Evolutionary conservation across 2,113 vertebrate species (phyloP).

Genomic region (Urocolius indicus): DNA sequence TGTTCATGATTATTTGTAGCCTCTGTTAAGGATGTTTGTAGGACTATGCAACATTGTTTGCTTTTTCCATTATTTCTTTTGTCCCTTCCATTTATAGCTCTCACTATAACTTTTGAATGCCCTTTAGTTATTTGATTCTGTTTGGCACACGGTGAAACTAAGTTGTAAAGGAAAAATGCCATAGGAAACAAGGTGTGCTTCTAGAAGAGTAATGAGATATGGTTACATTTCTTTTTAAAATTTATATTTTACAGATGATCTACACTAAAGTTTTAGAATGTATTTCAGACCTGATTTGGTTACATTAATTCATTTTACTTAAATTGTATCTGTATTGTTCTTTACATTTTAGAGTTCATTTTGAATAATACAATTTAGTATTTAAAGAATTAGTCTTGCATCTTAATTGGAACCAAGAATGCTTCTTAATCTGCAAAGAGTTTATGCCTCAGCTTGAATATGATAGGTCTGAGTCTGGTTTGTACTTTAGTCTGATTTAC

Average conservation of each 20-base stretch:
- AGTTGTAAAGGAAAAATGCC: background rate
- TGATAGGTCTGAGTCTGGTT: constrained; percentile 5
- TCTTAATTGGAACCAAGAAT: background rate
- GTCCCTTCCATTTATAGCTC: background rate
- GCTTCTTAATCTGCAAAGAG: background rate
- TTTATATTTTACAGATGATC: background rate
- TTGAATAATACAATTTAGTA: background rate
- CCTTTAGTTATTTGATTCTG: background rate
- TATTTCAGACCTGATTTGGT: background rate
- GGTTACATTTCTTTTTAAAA: background rate
- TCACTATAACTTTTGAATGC: background rate
- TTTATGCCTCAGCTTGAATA: background rate
- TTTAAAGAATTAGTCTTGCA: background rate
- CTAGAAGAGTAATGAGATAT: background rate
- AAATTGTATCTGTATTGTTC: background rate
- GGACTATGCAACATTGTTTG: background rate
- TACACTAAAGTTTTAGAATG: background rate
- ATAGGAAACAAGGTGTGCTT: background rate
- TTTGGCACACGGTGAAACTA: background rate
- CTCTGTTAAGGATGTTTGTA: background rate
- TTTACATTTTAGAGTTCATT: background rate
- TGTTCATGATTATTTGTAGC: background rate
- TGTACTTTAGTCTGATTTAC: background rate
- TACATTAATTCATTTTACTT: background rate
- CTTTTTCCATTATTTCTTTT: background rate